Evolutionary conservation across 1,140 invertebrate species (phyloP), one percentile per base, ranked within the genome.

Genomic region (Calliopsis andreniformis): DNA sequence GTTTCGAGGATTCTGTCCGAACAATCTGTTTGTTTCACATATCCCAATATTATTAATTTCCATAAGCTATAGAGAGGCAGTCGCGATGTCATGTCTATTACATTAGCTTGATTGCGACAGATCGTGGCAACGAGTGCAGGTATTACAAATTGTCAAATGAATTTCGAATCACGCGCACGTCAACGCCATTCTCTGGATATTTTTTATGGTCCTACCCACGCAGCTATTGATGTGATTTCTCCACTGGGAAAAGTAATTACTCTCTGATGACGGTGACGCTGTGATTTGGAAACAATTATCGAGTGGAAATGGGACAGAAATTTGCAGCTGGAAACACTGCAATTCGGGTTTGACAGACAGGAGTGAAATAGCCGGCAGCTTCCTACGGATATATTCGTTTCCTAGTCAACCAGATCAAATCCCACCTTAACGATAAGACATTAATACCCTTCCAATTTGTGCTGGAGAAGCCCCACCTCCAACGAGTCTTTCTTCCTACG

Each of bases 71-170:
- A 16, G 14, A 16, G 23, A 42, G 32, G 8, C 18, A 25, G 25
- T 2, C 43, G 25, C 43, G 62, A 12, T 16, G 20, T 35, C 51
- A 30, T 39, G 53, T 61, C 49, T 32, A 55, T 68, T 70, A 39
- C 55, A n/a, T 61, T 49, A 61, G 35, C 56, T 61, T 25, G 55
- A 70, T 61, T 39, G 68, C 61, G 43, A 70, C 61, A 61, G 35
- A 61, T 59, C 55, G 42, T 10, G 56, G 53, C 68, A 70, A 70
- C 68, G 51, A 71, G 58, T 62, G 69, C 69, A 58, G 39, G 45
- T 42, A 71, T 71, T 49, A 49, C 32, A 55, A 23, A 51, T 42
- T 23, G 30, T 3, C 68, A 39, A 71, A 51, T 51, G 58, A 62
- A 71, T 51, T 63, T 71, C 58, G 69, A 18, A 35, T 63, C 69